Conservation (phyloP, 2,113 vertebrate genomes). For the Chunga burmeisteri region DNA sequence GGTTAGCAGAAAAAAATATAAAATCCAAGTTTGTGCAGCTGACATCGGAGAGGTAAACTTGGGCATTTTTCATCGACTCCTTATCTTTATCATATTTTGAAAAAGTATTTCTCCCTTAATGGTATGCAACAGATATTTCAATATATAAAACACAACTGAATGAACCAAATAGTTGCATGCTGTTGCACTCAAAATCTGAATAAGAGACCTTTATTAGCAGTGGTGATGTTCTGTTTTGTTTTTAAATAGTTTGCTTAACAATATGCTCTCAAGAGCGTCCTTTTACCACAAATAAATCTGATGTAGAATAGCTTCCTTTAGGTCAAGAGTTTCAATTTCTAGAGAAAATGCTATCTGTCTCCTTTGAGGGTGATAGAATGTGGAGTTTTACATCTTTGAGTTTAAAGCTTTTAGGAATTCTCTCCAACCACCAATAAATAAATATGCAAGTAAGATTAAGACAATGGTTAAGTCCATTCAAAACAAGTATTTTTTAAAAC, state of each 20-base stretch:
- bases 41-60: background rate
- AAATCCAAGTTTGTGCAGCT: background rate
- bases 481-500: background rate
- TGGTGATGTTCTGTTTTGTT: background rate
- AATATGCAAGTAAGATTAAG: background rate
- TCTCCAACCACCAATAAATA: background rate
- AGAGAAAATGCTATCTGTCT: slow-evolving; percentile 20
- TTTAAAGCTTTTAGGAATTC: slow-evolving; percentile 34
- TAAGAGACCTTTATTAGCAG: background rate
- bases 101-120: background rate
- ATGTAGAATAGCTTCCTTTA: background rate
- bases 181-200: background rate
- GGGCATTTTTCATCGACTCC: background rate
- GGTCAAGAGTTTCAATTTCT: slow-evolving; percentile 60
- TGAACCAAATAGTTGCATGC: background rate
- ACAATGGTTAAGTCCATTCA: background rate
- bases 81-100: background rate
- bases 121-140: background rate
- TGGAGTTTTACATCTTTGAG: background rate
- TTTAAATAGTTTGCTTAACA: slow-evolving; percentile 34
- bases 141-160: background rate
- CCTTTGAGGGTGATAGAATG: slow-evolving; percentile 35
- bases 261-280: background rate
- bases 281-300: slow-evolving; percentile 15
- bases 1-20: background rate